A percentile compares a stretch with the other conserved stretches of the same genome.
phyloP scores from a whole-genome alignment of 37 sponge, comb jelly and placozoan species.

The Chondrosia reniformis region DNA sequence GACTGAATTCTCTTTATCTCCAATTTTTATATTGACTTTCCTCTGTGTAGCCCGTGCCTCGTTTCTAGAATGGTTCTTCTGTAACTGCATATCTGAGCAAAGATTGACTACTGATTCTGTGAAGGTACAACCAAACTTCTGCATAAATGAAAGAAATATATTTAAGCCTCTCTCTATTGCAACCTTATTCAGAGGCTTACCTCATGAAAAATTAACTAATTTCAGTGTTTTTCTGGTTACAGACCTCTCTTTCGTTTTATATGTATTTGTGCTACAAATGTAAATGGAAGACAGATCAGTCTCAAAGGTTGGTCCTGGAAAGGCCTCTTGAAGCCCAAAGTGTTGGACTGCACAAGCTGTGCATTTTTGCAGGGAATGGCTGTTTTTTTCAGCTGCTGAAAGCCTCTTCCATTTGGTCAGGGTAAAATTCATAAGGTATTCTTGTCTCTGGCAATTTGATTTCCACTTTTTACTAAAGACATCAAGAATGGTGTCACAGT shows the following conservation, averaged over 20 bases:
- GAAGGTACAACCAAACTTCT: background rate
- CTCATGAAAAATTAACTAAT: background rate
- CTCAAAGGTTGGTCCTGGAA: constrained; percentile 7
- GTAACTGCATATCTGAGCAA: background rate
- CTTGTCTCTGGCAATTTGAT: no score
- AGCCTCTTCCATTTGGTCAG: background rate
- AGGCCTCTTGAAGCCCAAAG: background rate
- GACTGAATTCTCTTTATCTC: background rate
- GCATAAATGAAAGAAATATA: background rate
- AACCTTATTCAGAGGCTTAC: background rate
- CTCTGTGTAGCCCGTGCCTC: background rate
- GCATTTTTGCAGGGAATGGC: background rate
- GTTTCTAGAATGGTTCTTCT: background rate
- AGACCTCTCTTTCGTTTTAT: background rate
- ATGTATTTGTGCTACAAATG: background rate
- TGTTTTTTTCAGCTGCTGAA: background rate
- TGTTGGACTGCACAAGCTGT: background rate
- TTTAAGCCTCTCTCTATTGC: background rate
- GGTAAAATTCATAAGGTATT: no score
- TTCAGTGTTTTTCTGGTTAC: background rate
- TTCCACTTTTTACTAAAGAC: no score
- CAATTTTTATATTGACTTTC: background rate
- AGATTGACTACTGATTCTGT: background rate
- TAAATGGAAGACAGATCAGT: constrained; percentile 1
- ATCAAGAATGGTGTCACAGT: no score